These are phyloP conservation scores for Deroptyus accipitrinus DNA, from an alignment of 2,113 vertebrate species.

Conservation along the genomic window DNA sequence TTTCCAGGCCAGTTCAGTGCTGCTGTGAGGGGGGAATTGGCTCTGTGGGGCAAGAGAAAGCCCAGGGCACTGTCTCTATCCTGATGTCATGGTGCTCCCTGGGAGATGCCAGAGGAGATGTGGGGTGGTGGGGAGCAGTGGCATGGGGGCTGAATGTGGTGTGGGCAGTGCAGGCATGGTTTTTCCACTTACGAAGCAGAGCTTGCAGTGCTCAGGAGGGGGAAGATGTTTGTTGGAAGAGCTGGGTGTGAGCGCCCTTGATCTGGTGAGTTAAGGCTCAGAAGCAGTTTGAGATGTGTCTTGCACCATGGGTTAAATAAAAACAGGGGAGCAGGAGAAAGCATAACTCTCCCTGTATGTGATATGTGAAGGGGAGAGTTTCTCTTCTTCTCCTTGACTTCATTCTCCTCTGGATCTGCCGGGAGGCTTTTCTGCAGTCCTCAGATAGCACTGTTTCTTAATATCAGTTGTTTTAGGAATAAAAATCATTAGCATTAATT, in stretches of 20 bases:
- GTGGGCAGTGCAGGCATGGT: accelerated
- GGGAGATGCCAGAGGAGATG: neutral
- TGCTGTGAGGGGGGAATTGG: neutral
- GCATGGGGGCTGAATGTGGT: accelerated
- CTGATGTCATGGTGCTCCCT: accelerated
- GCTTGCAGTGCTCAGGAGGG: accelerated
- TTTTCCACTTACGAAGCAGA: neutral
- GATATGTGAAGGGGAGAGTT: neutral
- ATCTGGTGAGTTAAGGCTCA: neutral
- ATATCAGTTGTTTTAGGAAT: neutral
- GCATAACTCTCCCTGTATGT: neutral
- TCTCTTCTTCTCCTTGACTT: neutral
- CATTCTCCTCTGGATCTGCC: neutral
- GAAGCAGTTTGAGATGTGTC: neutral
- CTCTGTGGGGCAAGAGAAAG: accelerated
- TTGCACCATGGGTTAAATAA: neutral
- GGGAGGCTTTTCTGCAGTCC: neutral
- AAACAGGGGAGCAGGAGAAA: neutral
- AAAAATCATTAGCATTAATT: neutral
- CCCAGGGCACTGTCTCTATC: neutral
- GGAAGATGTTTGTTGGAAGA: neutral
- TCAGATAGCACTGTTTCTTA: neutral
- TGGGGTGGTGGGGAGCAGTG: neutral
- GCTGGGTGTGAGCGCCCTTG: neutral
- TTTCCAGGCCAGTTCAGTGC: slow-evolving; percentile 1